Conservation (phyloP, 2,797 vertebrate genomes). For the Lycodopsis pacificus region DNA sequence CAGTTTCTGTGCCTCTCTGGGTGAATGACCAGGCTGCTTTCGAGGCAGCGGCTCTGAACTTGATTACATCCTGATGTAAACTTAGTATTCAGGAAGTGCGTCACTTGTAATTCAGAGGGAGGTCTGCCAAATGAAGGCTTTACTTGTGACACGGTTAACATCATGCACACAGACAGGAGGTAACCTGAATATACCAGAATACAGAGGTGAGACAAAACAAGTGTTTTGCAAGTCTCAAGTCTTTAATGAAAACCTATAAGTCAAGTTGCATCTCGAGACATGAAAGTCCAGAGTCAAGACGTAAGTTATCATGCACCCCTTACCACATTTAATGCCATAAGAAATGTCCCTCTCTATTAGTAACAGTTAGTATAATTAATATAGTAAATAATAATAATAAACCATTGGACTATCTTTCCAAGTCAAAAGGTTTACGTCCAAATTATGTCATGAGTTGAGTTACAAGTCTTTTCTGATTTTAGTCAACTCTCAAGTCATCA, state of each 20-base stretch:
- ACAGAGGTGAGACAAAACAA: slow-evolving; percentile 1
- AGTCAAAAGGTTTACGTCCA: neutral
- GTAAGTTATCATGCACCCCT: neutral
- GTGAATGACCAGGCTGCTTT: slow-evolving; percentile 20
- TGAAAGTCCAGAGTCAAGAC: neutral
- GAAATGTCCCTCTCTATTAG: neutral
- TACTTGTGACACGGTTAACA: slow-evolving; percentile 20
- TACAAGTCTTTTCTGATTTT: neutral
- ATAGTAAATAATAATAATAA: neutral
- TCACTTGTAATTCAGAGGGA: slow-evolving; percentile 25
- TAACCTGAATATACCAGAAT: neutral
- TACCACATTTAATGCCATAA: neutral
- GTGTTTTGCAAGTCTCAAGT: neutral
- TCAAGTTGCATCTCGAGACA: neutral
- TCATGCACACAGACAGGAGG: neutral
- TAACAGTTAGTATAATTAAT: neutral
- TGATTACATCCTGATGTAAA: slow-evolving; percentile 20
- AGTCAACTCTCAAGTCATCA: neutral
- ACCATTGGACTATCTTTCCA: neutral
- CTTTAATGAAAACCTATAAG: neutral
- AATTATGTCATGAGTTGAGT: neutral
- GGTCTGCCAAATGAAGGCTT: slow-evolving; percentile 40
- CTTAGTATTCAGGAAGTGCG: slow-evolving; percentile 23
- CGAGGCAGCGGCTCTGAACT: slow-evolving; percentile 20
- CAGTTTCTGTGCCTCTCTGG: neutral